These are phyloP conservation scores for Raillietiella orientalis DNA, from an alignment of 2,888 invertebrate species.

Conservation along the genomic window DNA sequence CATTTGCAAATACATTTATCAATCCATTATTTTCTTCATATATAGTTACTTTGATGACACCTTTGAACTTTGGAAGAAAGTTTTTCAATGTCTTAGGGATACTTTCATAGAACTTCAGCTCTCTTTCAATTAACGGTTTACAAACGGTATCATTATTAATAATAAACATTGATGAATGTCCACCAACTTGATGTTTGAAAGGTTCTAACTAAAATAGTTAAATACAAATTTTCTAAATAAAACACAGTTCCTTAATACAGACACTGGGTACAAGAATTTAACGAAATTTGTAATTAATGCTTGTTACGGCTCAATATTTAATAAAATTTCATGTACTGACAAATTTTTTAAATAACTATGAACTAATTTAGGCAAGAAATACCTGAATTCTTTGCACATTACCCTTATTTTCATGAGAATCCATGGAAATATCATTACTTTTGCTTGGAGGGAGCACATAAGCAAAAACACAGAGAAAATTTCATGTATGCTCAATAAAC, in stretches of 20 bases:
- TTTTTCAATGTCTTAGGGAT: constrained; percentile 16
- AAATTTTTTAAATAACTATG: too few relatives aligned
- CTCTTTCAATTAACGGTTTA: constrained; percentile 19
- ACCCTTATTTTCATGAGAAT: too few relatives aligned
- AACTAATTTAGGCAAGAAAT: too few relatives aligned
- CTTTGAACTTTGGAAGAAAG: constrained; percentile 20
- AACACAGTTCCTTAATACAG: neutral
- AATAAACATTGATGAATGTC: constrained; percentile 18
- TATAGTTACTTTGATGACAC: constrained; percentile 11
- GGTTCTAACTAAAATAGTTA: constrained; percentile 10
- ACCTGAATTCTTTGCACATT: too few relatives aligned
- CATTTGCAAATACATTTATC: constrained; percentile 15
- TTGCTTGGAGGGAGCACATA: too few relatives aligned
- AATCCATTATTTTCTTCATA: constrained; percentile 17
- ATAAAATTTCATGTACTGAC: too few relatives aligned
- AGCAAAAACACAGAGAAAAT: too few relatives aligned
- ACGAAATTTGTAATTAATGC: too few relatives aligned
- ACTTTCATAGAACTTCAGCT: constrained; percentile 20
- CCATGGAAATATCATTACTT: too few relatives aligned
- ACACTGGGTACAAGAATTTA: too few relatives aligned
- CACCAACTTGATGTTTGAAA: constrained; percentile 16
- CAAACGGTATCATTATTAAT: constrained; percentile 19
- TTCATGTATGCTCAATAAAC: too few relatives aligned
- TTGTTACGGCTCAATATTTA: too few relatives aligned
- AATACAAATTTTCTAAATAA: neutral